Base-by-base conservation (phyloP, 2,888 invertebrate species). In the Mylabris sibirica region DNA sequence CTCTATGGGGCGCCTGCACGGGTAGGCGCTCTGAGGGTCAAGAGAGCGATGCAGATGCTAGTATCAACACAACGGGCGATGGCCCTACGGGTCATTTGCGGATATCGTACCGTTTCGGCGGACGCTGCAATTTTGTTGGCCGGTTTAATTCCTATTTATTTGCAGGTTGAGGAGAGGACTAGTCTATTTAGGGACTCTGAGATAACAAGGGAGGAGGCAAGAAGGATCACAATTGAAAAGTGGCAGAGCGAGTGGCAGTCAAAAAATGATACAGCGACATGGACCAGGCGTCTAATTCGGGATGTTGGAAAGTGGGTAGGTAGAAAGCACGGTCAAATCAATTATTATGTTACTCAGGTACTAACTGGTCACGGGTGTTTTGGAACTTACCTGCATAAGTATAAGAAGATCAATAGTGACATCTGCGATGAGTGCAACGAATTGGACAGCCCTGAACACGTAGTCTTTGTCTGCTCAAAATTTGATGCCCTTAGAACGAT, bases 1-100 rank as follows among this genome's bases (percentile, higher is more conserved):
- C 11, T 53, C 2, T 53, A 73, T 57, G 72, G 59, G 3, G 67
- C 73, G 1, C 73, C 73, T n/a, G 59, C 68, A 26, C 72, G 72
- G 70, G 5, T 24, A 20, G 24, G 59, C 4, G 61, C 34, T 1
- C 1, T 71, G 12, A 35, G 44, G 14, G 12, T 53, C 3, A 26
- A 65, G 14, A 59, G 17, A 60, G n/a, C 49, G 20, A 26, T 17
- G 12, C n/a, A 60, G 9, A 17, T 24, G n/a, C 49, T 70, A 4
- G 24, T 24, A 4, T 35, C 34, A 4, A 24, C 22, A 11, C 72
- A 74, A 60, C 60, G 70, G 38, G 64, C n/a, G 11, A 38, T 44
- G 17, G 8, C 62, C 0, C n/a, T 73, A 4, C 20, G 68, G 22
- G 57, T 61, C 0, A 17, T 60, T 0, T 24, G 59, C 1, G 67